Base-by-base conservation (phyloP, 2,888 invertebrate genomes). In the Polydrusus tereticollis region DNA sequence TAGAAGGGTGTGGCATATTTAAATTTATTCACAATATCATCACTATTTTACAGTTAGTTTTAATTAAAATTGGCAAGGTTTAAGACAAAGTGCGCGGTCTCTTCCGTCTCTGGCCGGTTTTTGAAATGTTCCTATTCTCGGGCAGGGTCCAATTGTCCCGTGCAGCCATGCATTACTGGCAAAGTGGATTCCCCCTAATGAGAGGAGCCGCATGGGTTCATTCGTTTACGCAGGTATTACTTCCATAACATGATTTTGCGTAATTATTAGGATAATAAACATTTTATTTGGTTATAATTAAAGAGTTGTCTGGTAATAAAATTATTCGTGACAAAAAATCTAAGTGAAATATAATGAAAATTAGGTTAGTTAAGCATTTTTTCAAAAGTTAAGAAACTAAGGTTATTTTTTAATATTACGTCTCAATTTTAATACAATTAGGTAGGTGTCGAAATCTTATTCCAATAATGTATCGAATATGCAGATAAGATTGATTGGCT, bases 131-230 rank as follows among this genome's bases (percentile, higher is more conserved):
- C 63, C 68, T 68, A 67, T 85, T 83, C 83, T 83, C 84, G 84
- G 84, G 77, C 88, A 93, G 93, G 94, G 93, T 81, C 93, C 93
- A 69, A 93, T 93, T 80, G 93, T 94, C 82, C 95, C 94, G 79
- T 96, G 97, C 84, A 96, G 98, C 81, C 95, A 96, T 86, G 94
- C 95, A 68, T 88, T 96, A 89, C 87, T 96, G 85, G 95, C 95
- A 78, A 95, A 95, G 87, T 96, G 96, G 96, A 93, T 95, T 81
- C 95, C 95, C 62, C 95, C 95, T 75, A 94, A 93, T 83, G 96
- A 96, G 87, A 91, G 95, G 83, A 95, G 95, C 85, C 89, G 95
- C 82, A 93, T 95, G 93, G 94, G 95, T 79, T 94, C 96, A 73
- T 93, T 95, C 82, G 94, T 96, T 77, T 96, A 96, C 87, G 94